Conservation (phyloP, 1,140 invertebrate species). For the Pogonognathellus flavescens region DNA sequence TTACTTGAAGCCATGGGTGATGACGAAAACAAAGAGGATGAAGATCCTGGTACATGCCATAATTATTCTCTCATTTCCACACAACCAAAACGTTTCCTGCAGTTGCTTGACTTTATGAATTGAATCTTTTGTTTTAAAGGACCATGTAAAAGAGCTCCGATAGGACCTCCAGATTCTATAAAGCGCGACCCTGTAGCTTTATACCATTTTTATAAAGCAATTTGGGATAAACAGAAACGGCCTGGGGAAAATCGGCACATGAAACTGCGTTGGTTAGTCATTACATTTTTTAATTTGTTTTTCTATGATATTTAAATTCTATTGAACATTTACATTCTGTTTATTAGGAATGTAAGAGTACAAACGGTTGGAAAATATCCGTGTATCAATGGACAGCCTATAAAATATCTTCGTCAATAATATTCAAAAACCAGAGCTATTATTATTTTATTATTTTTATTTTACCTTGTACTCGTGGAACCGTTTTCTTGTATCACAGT, state of each 20-base stretch:
- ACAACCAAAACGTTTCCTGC: not conserved
- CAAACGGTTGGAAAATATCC: constrained; percentile 50
- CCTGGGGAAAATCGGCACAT: constrained; percentile 64
- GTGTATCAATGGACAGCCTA: constrained; percentile 39
- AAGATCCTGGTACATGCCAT: not conserved
- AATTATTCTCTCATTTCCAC: not conserved
- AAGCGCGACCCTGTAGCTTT: constrained; percentile 60
- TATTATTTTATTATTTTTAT: not conserved
- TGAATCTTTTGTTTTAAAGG: constrained; percentile 69
- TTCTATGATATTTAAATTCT: no score
- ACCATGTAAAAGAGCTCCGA: constrained; percentile 73
- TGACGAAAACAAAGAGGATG: not conserved
- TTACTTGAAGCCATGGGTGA: not conserved
- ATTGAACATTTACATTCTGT: constrained; percentile 2
- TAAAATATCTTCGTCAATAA: constrained; percentile 14
- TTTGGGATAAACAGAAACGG: constrained; percentile 61
- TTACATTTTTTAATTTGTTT: no score
- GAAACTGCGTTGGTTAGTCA: constrained; percentile 63
- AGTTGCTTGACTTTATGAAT: not conserved
- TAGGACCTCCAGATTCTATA: constrained; percentile 68
- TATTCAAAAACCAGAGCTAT: not conserved
- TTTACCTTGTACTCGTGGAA: no score
- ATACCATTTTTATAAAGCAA: constrained; percentile 64
- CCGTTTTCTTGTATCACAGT: no score
- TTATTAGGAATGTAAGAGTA: constrained; percentile 52